Percentiles rank a stretch among this genome's conserved stretches.
Evolutionary conservation across 92 coral and sea anemone species (phyloP).

Genomic region (Epizoanthus rinbou): DNA sequence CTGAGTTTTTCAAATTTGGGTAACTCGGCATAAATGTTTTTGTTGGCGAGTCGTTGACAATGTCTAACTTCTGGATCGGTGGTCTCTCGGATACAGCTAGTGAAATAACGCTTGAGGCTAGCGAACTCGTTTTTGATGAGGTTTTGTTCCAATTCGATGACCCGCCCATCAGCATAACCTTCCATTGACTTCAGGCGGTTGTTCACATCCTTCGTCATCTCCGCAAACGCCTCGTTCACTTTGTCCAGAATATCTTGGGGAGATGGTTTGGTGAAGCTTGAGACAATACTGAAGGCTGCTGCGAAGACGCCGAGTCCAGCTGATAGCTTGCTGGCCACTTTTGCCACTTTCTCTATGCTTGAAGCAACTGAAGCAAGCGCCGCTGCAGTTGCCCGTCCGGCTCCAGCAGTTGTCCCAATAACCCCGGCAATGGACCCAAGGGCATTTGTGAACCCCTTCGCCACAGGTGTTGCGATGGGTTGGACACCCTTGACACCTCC

Average conservation of each 20-base stretch:
- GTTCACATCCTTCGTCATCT: conserved; percentile 26
- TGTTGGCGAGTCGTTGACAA: conserved; percentile 13
- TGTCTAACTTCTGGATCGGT: conserved; percentile 3
- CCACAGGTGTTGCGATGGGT: conserved; percentile 21
- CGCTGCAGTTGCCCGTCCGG: too few species aligned
- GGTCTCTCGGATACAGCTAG: conserved; percentile 19
- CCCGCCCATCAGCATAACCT: conserved; percentile 18
- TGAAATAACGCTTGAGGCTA: neutral
- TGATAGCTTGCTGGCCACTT: conserved; percentile 1
- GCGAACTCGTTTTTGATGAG: too few species aligned
- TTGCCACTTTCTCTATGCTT: conserved; percentile 1
- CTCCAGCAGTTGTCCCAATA: too few species aligned
- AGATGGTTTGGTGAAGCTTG: conserved; percentile 3
- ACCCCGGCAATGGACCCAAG: neutral
- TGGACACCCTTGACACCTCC: neutral
- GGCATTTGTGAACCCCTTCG: conserved; percentile 12
- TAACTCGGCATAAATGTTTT: neutral
- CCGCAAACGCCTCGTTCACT: conserved; percentile 31
- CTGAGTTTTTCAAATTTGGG: conserved; percentile 20
- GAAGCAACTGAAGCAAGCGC: neutral
- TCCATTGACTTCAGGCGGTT: conserved; percentile 25
- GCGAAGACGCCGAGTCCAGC: conserved; percentile 24
- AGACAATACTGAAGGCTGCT: conserved; percentile 25
- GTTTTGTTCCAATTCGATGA: neutral
- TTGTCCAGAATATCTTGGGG: conserved; percentile 25